phyloP scores from a whole-genome alignment of 92 coral and sea anemone species.

The Siderastrea siderea region DNA sequence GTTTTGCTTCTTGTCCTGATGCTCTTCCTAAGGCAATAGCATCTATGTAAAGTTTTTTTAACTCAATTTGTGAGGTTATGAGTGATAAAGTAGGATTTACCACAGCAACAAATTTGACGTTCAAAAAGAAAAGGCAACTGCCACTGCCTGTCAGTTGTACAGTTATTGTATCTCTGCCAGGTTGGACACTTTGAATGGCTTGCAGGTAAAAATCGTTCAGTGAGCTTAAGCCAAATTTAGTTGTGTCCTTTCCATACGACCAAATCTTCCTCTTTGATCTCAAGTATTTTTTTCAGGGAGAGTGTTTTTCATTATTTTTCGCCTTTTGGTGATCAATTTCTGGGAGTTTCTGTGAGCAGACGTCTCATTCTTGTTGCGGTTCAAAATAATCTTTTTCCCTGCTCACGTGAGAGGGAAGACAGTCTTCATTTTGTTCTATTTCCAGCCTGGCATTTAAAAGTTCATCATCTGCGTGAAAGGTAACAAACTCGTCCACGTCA shows the following conservation, averaged over 20 bases:
- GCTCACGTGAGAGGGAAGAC: not conserved
- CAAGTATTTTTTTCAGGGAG: constrained; percentile 36
- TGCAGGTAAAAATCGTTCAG: constrained; percentile 59
- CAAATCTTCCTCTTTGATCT: constrained; percentile 43
- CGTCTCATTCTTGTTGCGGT: too few species aligned
- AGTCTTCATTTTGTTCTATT: constrained; percentile 6
- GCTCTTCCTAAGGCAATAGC: constrained; percentile 60
- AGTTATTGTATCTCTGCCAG: constrained; percentile 47
- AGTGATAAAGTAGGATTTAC: constrained; percentile 64
- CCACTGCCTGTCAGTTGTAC: constrained; percentile 81
- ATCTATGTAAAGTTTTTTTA: constrained; percentile 32
- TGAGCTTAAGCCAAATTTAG: constrained; percentile 53
- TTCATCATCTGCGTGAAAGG: too few species aligned
- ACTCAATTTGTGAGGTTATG: constrained; percentile 66
- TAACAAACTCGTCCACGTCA: too few species aligned
- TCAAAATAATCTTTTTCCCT: not conserved
- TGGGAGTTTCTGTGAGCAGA: too few species aligned
- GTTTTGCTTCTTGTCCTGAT: constrained; percentile 38
- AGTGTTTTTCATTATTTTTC: not conserved
- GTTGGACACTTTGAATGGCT: constrained; percentile 56
- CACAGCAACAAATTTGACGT: constrained; percentile 31
- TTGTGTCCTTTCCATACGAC: constrained; percentile 65
- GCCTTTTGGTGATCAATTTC: not conserved
- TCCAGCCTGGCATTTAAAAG: not conserved
- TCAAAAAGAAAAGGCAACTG: constrained; percentile 66